A percentile compares a stretch with the other conserved stretches of the same genome.
Evolutionary conservation across 2,797 vertebrate species (phyloP).

Genomic region (Chromobotia macracanthus): DNA sequence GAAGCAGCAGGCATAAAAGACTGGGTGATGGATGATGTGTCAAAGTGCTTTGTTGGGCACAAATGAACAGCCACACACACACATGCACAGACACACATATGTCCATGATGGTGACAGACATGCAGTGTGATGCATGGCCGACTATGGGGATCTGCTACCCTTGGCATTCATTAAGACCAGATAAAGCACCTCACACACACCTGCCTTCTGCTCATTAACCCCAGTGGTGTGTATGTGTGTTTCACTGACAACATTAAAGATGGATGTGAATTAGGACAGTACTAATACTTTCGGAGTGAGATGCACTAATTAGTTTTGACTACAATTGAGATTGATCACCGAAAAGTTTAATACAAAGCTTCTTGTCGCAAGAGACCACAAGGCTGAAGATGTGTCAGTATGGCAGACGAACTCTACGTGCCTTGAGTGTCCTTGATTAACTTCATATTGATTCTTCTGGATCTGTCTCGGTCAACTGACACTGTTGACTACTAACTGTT

Average conservation of each 20-base stretch:
- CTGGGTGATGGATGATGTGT: conserved; percentile 54
- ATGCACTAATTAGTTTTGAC: conserved; percentile 15
- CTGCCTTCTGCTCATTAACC: conserved; percentile 61
- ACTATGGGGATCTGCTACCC: conserved; percentile 54
- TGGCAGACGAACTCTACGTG: not conserved
- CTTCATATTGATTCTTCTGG: conserved; percentile 25
- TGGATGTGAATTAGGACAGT: conserved; percentile 13
- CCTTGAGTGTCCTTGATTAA: conserved; percentile 14
- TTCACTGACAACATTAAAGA: conserved; percentile 37
- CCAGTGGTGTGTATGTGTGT: conserved; percentile 3
- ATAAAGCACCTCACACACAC: conserved; percentile 57
- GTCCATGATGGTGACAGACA: conserved; percentile 63
- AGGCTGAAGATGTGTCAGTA: not conserved
- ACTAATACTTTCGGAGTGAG: conserved; percentile 12
- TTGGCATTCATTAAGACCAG: conserved; percentile 59
- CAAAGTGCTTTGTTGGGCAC: conserved; percentile 50
- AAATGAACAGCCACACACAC: conserved; percentile 40
- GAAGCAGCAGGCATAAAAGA: conserved; percentile 48
- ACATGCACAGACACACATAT: conserved; percentile 72
- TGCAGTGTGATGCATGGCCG: conserved; percentile 54
- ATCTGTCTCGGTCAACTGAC: not conserved
- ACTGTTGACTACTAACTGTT: conserved; percentile 4
- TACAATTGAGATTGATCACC: conserved; percentile 4
- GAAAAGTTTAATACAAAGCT: not conserved
- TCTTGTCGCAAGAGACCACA: not conserved